Evolutionary conservation across 2,113 vertebrate genomes (phyloP), one percentile per base, ranked within the genome.

Genomic region (Capra hircus): DNA sequence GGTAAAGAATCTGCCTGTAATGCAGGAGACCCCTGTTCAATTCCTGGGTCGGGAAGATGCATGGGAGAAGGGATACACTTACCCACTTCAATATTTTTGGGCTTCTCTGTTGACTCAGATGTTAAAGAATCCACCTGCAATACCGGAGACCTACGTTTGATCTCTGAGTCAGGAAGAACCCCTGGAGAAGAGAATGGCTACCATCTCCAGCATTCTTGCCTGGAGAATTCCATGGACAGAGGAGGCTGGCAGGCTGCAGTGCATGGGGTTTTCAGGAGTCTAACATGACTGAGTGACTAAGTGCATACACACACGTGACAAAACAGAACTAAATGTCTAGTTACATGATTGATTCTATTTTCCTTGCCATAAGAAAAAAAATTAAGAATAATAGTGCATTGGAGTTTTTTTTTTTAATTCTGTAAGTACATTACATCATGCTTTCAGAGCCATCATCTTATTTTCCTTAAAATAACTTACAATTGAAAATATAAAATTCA

Each of bases 391-490:
- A 59, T 40, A 33, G 50, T 48, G 25, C 50, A 52, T 71, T 85
- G 2, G 28, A 13, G 16, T 16, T 83, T 83, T 62, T 3, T 36
- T 71, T 57, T 27, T 53, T 64, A 53, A 15, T 88, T 43, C 10
- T 64, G 5, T 78, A 82, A 36, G 12, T 48, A 0, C 67, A 74
- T 81, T 57, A 55, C 5, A 43, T 6, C 3, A 5, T 60, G 23
- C 2, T 43, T 89, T 60, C 36, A 43, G 71, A 36, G 52, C 6
- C 11, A 74, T 86, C 10, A 9, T 82, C 14, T 84, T 11, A 57
- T 90, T 83, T 95, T 87, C 4, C 48, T 55, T 80, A 85, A 82
- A 86, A 30, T 85, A 82, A 43, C 13, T 94, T n/a, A 50, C 12
- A 88, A 1, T 50, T 90, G n/a, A 89, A 78, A 57, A 83, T 77